These are phyloP conservation scores for Pedetes capensis DNA, from an alignment of 2,113 vertebrate genomes.

Conservation along the genomic window DNA sequence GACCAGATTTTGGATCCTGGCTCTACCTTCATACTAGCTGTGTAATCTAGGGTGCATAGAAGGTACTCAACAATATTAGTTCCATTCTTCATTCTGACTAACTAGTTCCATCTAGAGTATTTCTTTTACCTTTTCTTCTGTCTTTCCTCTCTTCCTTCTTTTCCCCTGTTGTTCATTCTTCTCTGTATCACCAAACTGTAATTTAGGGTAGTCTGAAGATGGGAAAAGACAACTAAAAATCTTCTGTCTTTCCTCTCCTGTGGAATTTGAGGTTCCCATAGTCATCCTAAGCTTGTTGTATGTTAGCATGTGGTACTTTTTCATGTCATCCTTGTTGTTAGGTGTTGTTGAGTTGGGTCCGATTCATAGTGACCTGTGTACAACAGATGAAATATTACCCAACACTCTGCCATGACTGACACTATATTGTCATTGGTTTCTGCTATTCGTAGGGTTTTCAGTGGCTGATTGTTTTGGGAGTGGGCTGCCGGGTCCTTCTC, in stretches of 20 bases:
- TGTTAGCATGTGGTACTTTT: constrained; percentile 31
- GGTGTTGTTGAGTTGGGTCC: too few species aligned
- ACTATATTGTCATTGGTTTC: too few species aligned
- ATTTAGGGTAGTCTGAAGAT: not conserved
- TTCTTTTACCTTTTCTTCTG: not conserved
- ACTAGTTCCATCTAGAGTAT: not conserved
- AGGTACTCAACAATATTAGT: not conserved
- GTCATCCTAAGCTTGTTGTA: not conserved
- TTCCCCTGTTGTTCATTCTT: too few species aligned
- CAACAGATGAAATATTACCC: too few species aligned
- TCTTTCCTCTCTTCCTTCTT: not conserved
- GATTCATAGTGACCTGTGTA: too few species aligned
- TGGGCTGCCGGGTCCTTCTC: too few species aligned
- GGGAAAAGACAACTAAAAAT: not conserved
- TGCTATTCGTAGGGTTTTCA: too few species aligned
- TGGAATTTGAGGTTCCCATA: not conserved
- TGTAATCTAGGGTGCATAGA: not conserved
- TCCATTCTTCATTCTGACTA: not conserved
- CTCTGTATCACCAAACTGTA: constrained; percentile 19
- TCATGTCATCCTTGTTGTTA: too few species aligned
- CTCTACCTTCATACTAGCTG: not conserved
- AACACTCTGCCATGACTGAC: too few species aligned
- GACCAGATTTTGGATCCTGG: not conserved
- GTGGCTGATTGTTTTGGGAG: too few species aligned
- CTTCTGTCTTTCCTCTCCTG: not conserved